These are phyloP conservation scores for Danionella cerebrum DNA, from an alignment of 2,113 vertebrate species.

Conservation along the genomic window DNA sequence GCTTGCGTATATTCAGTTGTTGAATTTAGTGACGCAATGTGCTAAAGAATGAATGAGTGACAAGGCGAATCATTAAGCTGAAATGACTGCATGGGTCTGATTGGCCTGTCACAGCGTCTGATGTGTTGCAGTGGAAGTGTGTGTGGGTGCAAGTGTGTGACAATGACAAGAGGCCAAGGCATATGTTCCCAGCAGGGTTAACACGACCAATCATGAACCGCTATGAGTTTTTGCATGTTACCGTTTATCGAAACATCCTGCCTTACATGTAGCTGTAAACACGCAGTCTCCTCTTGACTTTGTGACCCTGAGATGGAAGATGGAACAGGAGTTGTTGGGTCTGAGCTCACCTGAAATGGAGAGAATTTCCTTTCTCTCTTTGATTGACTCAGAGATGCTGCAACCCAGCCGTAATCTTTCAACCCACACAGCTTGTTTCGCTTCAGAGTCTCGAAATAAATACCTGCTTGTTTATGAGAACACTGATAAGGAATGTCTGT, in stretches of 20 bases:
- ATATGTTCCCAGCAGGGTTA: slow-evolving; percentile 57
- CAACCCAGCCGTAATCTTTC: slow-evolving; percentile 31
- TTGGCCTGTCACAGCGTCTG: slow-evolving; percentile 56
- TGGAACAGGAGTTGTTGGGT: slow-evolving; percentile 49
- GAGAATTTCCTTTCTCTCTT: slow-evolving; percentile 27
- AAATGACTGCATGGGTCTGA: slow-evolving; percentile 59
- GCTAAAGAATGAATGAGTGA: slow-evolving; percentile 50
- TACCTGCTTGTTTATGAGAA: slow-evolving; percentile 58
- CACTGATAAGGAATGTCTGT: slow-evolving; percentile 64
- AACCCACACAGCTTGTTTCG: slow-evolving; percentile 31
- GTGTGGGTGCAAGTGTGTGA: slow-evolving; percentile 7
- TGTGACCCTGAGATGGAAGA: slow-evolving; percentile 37
- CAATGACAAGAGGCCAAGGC: slow-evolving; percentile 40
- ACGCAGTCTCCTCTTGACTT: slow-evolving; percentile 37
- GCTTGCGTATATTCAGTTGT: slow-evolving; percentile 29
- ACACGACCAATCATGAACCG: slow-evolving; percentile 57
- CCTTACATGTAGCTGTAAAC: slow-evolving; percentile 18
- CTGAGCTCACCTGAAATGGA: slow-evolving; percentile 48
- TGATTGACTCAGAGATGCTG: slow-evolving; percentile 30
- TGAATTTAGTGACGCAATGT: slow-evolving; percentile 14
- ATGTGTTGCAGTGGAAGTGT: slow-evolving; percentile 47
- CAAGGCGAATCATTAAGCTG: slow-evolving; percentile 52
- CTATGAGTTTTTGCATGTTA: slow-evolving; percentile 10
- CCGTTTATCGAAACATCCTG: background rate
- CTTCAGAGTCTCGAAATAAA: slow-evolving; percentile 48